Evolutionary conservation across 2,113 vertebrate species (phyloP).

Genomic region (Onychorhynchus coronatus): DNA sequence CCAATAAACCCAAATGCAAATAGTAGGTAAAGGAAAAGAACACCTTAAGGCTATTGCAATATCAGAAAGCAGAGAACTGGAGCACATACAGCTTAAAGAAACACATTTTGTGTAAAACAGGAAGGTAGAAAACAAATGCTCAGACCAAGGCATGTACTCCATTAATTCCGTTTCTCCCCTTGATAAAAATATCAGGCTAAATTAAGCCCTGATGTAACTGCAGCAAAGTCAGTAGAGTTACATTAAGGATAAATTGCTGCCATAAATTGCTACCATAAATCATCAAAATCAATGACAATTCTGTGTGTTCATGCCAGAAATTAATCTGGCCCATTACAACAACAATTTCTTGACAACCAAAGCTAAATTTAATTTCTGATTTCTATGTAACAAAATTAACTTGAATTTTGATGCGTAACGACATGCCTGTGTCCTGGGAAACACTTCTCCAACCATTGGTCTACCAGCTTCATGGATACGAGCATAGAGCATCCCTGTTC

Average conservation of each 20-base stretch:
- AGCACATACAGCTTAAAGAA: background rate
- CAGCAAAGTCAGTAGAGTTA: background rate
- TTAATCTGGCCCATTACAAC: background rate
- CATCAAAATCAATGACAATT: background rate
- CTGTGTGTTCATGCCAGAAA: background rate
- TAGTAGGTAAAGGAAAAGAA: background rate
- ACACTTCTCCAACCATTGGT: background rate
- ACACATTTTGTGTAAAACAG: background rate
- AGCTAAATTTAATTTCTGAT: background rate
- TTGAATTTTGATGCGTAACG: background rate
- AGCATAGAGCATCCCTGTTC: background rate
- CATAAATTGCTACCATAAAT: background rate
- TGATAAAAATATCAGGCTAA: background rate
- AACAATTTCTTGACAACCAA: background rate
- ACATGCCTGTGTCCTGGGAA: background rate
- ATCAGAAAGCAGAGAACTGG: background rate
- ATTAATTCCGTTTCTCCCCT: background rate
- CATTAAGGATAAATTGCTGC: background rate
- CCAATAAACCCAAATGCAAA: background rate
- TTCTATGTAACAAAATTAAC: background rate
- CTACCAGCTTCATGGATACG: background rate
- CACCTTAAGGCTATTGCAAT: background rate
- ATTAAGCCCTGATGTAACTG: background rate
- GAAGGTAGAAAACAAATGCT: background rate
- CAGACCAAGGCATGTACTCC: background rate